A percentile compares a stretch with the other conserved stretches of the same genome.
These are phyloP conservation scores for Ophraella communa DNA, from an alignment of 2,888 invertebrate genomes.

Conservation along the genomic window DNA sequence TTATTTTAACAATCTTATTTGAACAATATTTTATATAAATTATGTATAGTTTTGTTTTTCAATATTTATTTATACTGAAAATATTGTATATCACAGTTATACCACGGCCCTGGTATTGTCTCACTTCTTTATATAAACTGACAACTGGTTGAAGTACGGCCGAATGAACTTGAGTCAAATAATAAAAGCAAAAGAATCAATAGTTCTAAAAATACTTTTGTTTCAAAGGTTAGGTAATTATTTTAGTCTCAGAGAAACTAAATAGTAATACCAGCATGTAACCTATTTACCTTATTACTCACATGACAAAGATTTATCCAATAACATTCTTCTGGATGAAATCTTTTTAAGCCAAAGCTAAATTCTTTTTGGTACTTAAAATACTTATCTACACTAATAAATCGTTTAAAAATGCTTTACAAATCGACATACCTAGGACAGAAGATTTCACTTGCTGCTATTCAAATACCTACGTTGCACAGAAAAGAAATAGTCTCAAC, in stretches of 20 bases:
- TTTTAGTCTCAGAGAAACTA: not conserved
- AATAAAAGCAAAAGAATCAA: conserved; percentile 10
- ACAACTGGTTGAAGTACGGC: conserved; percentile 6
- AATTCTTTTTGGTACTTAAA: too few species aligned
- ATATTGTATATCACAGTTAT: not conserved
- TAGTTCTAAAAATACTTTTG: conserved; percentile 11
- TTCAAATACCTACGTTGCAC: too few species aligned
- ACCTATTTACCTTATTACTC: not conserved
- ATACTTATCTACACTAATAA: too few species aligned
- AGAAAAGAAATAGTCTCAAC: not conserved
- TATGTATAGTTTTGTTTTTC: not conserved
- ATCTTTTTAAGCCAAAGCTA: too few species aligned
- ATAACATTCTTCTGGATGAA: not conserved
- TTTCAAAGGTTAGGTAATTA: conserved; percentile 15
- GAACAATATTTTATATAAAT: too few species aligned
- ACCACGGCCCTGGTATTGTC: not conserved
- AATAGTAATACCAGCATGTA: not conserved
- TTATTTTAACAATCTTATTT: too few species aligned
- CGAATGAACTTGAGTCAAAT: conserved; percentile 25
- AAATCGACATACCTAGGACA: too few species aligned
- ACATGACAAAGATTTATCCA: not conserved
- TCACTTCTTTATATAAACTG: conserved; percentile 7
- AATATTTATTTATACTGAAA: not conserved
- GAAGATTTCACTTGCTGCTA: too few species aligned
- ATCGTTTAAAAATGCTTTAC: too few species aligned